phyloP scores from a whole-genome alignment of 92 coral and sea anemone genomes.

The Umimayanthus kanabou region DNA sequence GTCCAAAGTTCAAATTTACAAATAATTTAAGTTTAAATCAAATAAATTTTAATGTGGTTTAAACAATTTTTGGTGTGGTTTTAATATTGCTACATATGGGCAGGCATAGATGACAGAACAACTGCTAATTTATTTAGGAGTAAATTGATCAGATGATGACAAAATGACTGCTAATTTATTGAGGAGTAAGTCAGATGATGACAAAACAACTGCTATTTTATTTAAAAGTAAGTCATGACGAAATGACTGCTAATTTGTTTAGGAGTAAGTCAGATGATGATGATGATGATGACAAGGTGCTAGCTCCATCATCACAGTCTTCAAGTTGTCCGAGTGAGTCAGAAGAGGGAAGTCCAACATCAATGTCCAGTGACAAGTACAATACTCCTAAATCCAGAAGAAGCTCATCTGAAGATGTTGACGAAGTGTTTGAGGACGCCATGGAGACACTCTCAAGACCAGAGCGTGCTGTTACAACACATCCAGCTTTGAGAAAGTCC shows the following conservation, averaged over 20 bases:
- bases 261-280: slow-evolving; percentile 27
- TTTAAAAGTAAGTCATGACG: not conserved
- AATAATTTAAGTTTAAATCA: too few relatives aligned
- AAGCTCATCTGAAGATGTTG: slow-evolving; percentile 41
- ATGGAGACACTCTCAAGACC: slow-evolving; percentile 34
- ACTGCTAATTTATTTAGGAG: too few relatives aligned
- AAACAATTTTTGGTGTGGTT: too few relatives aligned
- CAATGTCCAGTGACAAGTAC: not conserved
- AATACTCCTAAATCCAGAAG: slow-evolving; percentile 25
- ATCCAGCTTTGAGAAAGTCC: slow-evolving; percentile 34
- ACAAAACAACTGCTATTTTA: too few relatives aligned
- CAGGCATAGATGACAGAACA: too few relatives aligned
- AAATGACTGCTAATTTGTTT: not conserved
- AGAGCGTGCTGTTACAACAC: not conserved
- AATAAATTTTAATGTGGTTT: too few relatives aligned
- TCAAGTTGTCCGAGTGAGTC: not conserved
- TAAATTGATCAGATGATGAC: too few relatives aligned
- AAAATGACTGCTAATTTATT: too few relatives aligned
- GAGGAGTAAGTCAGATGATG: too few relatives aligned
- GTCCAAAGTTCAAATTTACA: too few relatives aligned
- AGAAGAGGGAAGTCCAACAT: not conserved
- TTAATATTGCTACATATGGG: too few relatives aligned
- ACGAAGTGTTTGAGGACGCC: slow-evolving; percentile 70
- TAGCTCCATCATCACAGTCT: not conserved
- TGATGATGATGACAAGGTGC: not conserved